Percentiles rank a stretch among this genome's conserved stretches.
These are phyloP conservation scores for Drosophila nigricruria DNA, from an alignment of 2,888 invertebrate species.

Conservation along the genomic window DNA sequence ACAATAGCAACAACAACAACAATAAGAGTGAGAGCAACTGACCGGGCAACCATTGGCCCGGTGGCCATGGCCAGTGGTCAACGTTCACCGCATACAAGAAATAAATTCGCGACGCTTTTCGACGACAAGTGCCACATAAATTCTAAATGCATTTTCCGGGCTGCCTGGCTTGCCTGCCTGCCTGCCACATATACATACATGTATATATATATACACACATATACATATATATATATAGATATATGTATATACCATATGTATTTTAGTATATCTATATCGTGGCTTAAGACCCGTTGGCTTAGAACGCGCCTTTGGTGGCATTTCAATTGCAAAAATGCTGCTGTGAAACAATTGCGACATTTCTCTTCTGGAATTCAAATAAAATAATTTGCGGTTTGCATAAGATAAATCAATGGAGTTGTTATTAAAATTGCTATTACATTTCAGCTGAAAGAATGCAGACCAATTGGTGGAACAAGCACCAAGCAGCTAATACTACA, in stretches of 20 bases:
- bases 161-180: slow-evolving; percentile 3
- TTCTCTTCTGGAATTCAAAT: slow-evolving; percentile 42
- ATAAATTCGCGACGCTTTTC: slow-evolving; percentile 80
- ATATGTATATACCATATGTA: neutral
- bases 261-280: slow-evolving; percentile 51
- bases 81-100: slow-evolving; percentile 74
- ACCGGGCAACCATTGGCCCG: slow-evolving; percentile 35
- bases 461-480: neutral
- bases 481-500: neutral
- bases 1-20: slow-evolving; percentile 8
- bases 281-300: slow-evolving; percentile 40
- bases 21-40: slow-evolving; percentile 17
- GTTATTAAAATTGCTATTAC: slow-evolving; percentile 39
- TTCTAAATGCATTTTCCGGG: slow-evolving; percentile 76
- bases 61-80: slow-evolving; percentile 62
- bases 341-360: slow-evolving; percentile 44
- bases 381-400: slow-evolving; percentile 55
- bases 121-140: slow-evolving; percentile 80
- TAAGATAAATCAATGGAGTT: slow-evolving; percentile 52
- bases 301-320: slow-evolving; percentile 46
- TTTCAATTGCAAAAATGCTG: slow-evolving; percentile 65
- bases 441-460: slow-evolving; percentile 1
- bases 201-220: neutral
- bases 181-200: slow-evolving; percentile 1
- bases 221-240: neutral